Evolutionary conservation across 2,888 invertebrate genomes (phyloP).

Genomic region (Oscheius onirici): DNA sequence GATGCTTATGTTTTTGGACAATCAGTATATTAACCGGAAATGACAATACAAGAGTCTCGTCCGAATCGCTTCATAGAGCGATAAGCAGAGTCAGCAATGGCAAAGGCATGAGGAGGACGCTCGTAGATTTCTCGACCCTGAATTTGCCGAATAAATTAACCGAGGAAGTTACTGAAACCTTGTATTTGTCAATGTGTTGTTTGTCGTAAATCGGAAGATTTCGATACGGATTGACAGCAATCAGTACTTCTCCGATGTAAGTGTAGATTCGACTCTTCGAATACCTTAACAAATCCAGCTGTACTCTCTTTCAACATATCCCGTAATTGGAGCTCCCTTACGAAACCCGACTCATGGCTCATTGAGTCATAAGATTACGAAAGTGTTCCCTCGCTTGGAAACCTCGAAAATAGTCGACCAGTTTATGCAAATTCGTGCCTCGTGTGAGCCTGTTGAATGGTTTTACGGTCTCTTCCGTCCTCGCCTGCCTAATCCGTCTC

Average conservation of each 20-base stretch:
- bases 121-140: conserved; percentile 93
- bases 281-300: conserved; percentile 78
- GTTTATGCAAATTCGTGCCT: conserved; percentile 24
- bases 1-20: neutral
- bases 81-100: conserved; percentile 96
- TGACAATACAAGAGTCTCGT: conserved; percentile 90
- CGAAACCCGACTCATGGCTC: neutral
- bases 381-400: neutral
- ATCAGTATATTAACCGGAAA: conserved; percentile 75
- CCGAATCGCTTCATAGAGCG: conserved; percentile 89
- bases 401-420: neutral
- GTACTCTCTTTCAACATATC: neutral
- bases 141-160: no score
- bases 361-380: neutral
- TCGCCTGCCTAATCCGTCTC: conserved; percentile 7
- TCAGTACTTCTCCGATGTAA: conserved; percentile 93
- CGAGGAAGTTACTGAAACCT: no score
- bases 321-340: conserved; percentile 18
- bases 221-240: conserved; percentile 96
- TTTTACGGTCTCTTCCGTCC: conserved; percentile 29
- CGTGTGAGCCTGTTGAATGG: conserved; percentile 28
- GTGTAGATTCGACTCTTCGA: conserved; percentile 92
- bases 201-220: conserved; percentile 89
- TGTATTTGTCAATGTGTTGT: conserved; percentile 83
- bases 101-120: conserved; percentile 94